Conservation (phyloP, 37 sponge, comb jelly and placozoan species). For the Ephydatia muelleri region DNA sequence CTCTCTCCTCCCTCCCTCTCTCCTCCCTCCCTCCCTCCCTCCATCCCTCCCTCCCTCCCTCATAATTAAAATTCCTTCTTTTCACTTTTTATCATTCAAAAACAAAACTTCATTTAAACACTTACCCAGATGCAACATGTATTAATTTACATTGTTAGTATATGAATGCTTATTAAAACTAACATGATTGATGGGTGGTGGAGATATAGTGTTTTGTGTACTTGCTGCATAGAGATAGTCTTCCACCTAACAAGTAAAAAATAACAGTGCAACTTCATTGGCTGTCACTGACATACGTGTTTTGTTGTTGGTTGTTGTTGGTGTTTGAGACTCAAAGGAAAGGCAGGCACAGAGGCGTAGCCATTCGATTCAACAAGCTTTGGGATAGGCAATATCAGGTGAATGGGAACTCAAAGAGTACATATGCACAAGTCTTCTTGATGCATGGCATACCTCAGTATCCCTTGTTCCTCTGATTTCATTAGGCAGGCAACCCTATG, state of each 20-base stretch:
- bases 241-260: not conserved
- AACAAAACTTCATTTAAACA: too few species aligned
- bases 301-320: not conserved
- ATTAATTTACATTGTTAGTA: too few species aligned
- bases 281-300: not conserved
- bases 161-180: too few species aligned
- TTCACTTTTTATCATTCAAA: not conserved
- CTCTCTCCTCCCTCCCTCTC: not conserved
- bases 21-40: not conserved
- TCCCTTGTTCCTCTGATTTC: not conserved
- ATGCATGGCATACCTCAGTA: not conserved
- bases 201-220: not conserved
- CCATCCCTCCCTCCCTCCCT: not conserved
- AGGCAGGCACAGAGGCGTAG: not conserved
- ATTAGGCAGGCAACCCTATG: not conserved
- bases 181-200: not conserved
- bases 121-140: too few species aligned
- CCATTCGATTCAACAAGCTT: not conserved
- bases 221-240: not conserved
- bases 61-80: not conserved
- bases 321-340: not conserved
- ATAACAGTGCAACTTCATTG: not conserved
- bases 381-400: too few species aligned
- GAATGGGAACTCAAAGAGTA: too few species aligned
- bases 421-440: not conserved